phyloP scores from a whole-genome alignment of 2,888 invertebrate genomes.

The Scotopteryx bipunctaria region DNA sequence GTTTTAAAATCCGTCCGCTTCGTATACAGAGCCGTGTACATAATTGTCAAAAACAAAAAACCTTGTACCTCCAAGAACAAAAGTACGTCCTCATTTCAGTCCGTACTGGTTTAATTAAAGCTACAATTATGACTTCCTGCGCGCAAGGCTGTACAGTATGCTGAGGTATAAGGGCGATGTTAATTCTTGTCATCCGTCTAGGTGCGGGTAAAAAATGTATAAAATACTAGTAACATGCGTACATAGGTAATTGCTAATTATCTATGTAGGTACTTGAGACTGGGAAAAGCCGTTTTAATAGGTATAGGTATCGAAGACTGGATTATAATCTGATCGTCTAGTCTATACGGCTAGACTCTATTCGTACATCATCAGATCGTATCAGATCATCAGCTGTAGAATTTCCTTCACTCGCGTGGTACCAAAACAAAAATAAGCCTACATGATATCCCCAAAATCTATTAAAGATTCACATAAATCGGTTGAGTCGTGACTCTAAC shows the following conservation, averaged over 20 bases:
- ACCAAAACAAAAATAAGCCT: no score
- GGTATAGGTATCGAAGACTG: no score
- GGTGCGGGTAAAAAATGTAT: constrained; percentile 17
- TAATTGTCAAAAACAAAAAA: constrained; percentile 27
- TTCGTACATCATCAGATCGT: no score
- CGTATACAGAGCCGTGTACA: background rate
- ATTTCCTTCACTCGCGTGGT: no score
- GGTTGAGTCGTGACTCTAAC: no score
- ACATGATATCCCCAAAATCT: no score
- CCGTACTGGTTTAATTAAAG: constrained; percentile 58
- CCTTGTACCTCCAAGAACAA: constrained; percentile 39
- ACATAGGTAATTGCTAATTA: background rate
- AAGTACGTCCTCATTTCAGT: constrained; percentile 43
- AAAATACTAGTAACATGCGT: constrained; percentile 1
- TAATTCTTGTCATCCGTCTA: constrained; percentile 23
- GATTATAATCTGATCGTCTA: no score
- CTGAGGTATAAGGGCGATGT: constrained; percentile 20
- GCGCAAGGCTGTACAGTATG: constrained; percentile 45
- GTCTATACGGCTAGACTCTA: no score
- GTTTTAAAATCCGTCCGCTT: no score
- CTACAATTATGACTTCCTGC: constrained; percentile 69
- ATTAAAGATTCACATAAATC: no score
- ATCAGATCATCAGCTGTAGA: no score
- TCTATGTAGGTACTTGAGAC: no score
- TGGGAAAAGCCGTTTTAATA: constrained; percentile 4